Conservation (phyloP, 2,888 invertebrate species). For the Tricholauxania praeusta region DNA sequence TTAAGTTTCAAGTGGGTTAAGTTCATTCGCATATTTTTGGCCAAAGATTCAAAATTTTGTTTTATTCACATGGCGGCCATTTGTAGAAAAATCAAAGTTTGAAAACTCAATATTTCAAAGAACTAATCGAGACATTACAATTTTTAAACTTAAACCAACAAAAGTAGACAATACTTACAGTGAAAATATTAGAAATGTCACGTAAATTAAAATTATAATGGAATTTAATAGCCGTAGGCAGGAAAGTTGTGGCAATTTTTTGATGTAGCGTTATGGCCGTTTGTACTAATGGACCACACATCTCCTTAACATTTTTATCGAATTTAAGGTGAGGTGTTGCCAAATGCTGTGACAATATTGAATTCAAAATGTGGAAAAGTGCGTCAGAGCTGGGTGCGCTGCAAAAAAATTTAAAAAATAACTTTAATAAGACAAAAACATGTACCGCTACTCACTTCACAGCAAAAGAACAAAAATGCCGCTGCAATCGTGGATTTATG, state of each 20-base stretch:
- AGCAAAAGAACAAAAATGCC: constrained; percentile 89
- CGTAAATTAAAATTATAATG: constrained; percentile 94
- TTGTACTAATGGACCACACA: constrained; percentile 74
- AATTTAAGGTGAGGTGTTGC: constrained; percentile 77
- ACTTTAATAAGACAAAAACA: not conserved
- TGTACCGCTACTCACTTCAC: constrained; percentile 72
- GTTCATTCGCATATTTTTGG: no score
- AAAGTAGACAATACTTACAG: constrained; percentile 71
- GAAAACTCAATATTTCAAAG: no score
- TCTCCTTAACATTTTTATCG: constrained; percentile 71
- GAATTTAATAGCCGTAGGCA: constrained; percentile 95
- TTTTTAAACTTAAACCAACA: no score
- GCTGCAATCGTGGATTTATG: constrained; percentile 89
- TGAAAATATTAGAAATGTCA: constrained; percentile 93
- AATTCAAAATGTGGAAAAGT: constrained; percentile 84
- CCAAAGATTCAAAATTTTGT: no score
- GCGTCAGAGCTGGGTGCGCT: constrained; percentile 89
- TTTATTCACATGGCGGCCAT: no score
- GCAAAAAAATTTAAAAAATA: constrained; percentile 44
- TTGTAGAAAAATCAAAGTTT: no score
- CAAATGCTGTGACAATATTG: constrained; percentile 84
- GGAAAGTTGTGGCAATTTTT: constrained; percentile 80
- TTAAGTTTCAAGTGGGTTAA: no score
- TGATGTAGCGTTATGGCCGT: constrained; percentile 83
- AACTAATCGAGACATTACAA: no score